Base-by-base conservation (phyloP, 23 tunicate species). In the Botrylloides violaceus region DNA sequence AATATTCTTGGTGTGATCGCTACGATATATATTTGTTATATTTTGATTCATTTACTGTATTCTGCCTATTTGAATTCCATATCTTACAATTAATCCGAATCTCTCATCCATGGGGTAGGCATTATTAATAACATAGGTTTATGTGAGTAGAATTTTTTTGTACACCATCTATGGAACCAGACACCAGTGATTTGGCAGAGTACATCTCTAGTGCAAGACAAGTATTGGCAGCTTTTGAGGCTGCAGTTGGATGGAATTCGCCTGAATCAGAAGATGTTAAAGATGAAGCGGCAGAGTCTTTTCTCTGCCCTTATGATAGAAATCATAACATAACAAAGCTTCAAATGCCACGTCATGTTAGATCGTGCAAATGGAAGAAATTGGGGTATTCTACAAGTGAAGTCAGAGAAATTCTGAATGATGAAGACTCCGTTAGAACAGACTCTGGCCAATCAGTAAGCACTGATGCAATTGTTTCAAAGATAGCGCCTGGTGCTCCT, bases 281-380 rank as follows among this genome's bases (percentile, higher is more conserved):
- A 4, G 58, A 68, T 7, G 22, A 43, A 23, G 25, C 29, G 12
- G 7, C 23, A 4, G 0, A 19, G 23, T 39, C 1, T 2, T 9
- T 25, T 0, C 37, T 32, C n/a, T 26, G 49, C 37, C 37, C 29
- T 12, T 25, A 68, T 43, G n/a, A 68, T 9, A 15, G 32, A 4
- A 53, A 68, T 43, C 1, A 1, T 23, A 68, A 35, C 9, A 65
- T 66, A 22, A 31, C 12, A 5, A n/a, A 22, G 68, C 43, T 4
- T 29, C 76, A 82, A 34, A 9, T 77, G 29, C 35, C 68, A 3
- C 1, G 18, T 26, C 90, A 83, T 29, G 18, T 61, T 29, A 49
- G 30, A 49, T 18, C 48, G 9, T 83, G 90, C 73, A 77, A 77
- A 34, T 83, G 82, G 82, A 55, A 81, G 47, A 49, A 59, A 23